phyloP scores from a whole-genome alignment of 2,888 invertebrate genomes.

The Philopedon plagiatum region DNA sequence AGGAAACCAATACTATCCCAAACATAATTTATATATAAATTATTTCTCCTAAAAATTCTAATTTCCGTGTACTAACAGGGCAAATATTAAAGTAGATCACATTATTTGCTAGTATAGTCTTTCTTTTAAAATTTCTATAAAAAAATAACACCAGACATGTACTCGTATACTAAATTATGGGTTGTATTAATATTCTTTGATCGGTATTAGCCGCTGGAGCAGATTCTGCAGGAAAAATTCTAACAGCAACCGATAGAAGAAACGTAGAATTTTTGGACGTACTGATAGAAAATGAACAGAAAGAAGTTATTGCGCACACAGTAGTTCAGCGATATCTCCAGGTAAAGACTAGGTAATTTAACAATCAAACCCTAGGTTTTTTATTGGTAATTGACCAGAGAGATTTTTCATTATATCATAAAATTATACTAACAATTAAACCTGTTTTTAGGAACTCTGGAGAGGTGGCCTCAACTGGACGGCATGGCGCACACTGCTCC shows the following conservation, averaged over 20 bases:
- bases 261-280: slow-evolving; percentile 97
- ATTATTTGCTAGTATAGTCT: too few relatives aligned
- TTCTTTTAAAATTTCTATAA: too few relatives aligned
- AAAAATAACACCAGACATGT: too few relatives aligned
- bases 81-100: too few relatives aligned
- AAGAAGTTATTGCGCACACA: slow-evolving; percentile 97
- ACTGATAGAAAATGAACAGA: slow-evolving; percentile 98
- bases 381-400: background rate
- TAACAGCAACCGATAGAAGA: slow-evolving; percentile 94
- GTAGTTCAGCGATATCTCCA: slow-evolving; percentile 97
- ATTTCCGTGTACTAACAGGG: too few relatives aligned
- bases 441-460: slow-evolving; percentile 90
- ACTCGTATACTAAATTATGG: too few relatives aligned
- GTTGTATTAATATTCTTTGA: background rate
- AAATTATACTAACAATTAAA: background rate
- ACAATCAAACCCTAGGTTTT: too few relatives aligned
- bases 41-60: too few relatives aligned
- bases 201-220: slow-evolving; percentile 83
- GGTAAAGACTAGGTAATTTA: slow-evolving; percentile 77
- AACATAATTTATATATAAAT: too few relatives aligned
- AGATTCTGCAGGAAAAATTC: slow-evolving; percentile 93
- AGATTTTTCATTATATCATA: background rate
- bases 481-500: slow-evolving; percentile 92
- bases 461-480: slow-evolving; percentile 97
- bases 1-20: too few relatives aligned